Percentiles rank a stretch among this genome's conserved stretches.
phyloP scores from a whole-genome alignment of 1,140 invertebrate genomes.

The Procambarus virginalis region DNA sequence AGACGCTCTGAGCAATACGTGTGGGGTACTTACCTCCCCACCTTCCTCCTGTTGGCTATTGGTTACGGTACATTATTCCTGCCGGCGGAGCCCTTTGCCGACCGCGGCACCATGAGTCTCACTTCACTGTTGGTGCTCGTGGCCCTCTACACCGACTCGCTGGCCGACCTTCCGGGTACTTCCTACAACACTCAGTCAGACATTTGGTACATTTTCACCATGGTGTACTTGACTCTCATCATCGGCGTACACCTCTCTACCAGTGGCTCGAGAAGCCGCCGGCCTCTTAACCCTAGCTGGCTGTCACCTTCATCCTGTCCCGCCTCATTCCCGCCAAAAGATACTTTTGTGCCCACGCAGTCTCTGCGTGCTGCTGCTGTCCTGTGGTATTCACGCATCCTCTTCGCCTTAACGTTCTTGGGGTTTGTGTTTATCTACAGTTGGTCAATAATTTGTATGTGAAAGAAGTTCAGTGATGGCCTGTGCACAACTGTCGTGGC shows the following conservation, averaged over 20 bases:
- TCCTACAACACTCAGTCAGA: slow-evolving; percentile 36
- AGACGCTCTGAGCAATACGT: slow-evolving; percentile 22
- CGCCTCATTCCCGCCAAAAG: neutral
- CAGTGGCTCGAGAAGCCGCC: neutral
- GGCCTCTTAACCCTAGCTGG: neutral
- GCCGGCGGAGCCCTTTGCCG: slow-evolving; percentile 36
- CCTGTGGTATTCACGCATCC: neutral
- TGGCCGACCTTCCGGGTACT: slow-evolving; percentile 6
- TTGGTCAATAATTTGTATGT: neutral
- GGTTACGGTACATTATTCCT: slow-evolving; percentile 50
- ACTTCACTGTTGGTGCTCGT: slow-evolving; percentile 39
- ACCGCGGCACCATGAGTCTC: slow-evolving; percentile 47
- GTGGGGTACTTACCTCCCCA: slow-evolving; percentile 32
- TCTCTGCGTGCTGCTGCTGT: neutral
- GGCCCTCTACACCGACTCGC: slow-evolving; percentile 39
- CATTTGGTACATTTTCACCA: slow-evolving; percentile 42
- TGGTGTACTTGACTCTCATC: slow-evolving; percentile 34
- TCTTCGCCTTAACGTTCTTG: neutral
- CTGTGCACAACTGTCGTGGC: too few relatives aligned
- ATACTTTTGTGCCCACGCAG: neutral
- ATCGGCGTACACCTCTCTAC: slow-evolving; percentile 32
- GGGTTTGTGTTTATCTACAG: slow-evolving; percentile 10
- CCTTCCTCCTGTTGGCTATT: slow-evolving; percentile 22
- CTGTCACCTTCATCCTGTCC: too few relatives aligned
- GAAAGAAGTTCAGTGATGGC: too few relatives aligned